These are phyloP conservation scores for Trissolcus japonicus DNA, from an alignment of 2,888 invertebrate species.

Conservation along the genomic window DNA sequence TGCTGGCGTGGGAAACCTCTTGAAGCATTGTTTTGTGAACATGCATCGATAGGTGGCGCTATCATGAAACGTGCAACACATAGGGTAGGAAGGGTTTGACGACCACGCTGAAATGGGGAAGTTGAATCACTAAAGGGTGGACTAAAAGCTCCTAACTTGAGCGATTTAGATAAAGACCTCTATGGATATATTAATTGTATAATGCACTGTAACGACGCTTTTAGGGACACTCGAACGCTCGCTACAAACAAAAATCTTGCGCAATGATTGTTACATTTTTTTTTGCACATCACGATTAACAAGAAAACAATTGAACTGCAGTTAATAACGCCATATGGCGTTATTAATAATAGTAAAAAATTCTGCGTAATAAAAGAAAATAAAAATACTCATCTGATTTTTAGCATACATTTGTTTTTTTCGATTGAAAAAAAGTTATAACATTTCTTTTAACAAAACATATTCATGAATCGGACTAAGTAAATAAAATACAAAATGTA, in stretches of 20 bases:
- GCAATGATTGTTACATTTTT: constrained; percentile 22
- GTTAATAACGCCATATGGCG: too few relatives aligned
- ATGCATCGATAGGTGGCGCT: constrained; percentile 30
- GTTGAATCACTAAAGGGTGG: constrained; percentile 61
- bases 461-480: too few relatives aligned
- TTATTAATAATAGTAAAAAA: too few relatives aligned
- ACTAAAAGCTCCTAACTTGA: constrained; percentile 66
- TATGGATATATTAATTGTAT: constrained; percentile 64
- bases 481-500: too few relatives aligned
- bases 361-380: too few relatives aligned
- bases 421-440: too few relatives aligned
- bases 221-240: constrained; percentile 35
- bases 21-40: constrained; percentile 1
- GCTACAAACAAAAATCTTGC: constrained; percentile 22
- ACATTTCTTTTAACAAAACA: too few relatives aligned
- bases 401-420: too few relatives aligned
- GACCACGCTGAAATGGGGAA: constrained; percentile 59
- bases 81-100: constrained; percentile 34
- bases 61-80: constrained; percentile 50
- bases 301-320: too few relatives aligned
- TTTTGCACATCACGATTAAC: too few relatives aligned
- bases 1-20: background rate
- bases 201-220: constrained; percentile 56
- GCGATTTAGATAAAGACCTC: constrained; percentile 65
- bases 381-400: too few relatives aligned